Conservation (phyloP, 2,888 invertebrate species). For the Orthosia gracilis region DNA sequence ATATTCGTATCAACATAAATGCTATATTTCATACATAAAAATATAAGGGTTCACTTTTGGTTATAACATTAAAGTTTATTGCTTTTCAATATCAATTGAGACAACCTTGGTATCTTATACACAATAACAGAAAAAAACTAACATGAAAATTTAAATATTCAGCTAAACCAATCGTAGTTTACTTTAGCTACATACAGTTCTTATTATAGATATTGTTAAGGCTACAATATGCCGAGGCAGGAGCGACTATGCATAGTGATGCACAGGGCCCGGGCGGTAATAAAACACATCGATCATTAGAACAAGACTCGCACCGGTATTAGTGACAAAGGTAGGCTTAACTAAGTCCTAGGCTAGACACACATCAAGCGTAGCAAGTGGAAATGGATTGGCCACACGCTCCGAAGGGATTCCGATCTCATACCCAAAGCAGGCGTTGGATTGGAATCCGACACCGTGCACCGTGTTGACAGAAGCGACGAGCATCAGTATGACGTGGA, state of each 20-base stretch:
- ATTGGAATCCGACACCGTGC: no score
- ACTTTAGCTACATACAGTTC: not conserved
- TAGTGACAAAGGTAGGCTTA: not conserved
- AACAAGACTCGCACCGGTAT: not conserved
- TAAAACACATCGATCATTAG: not conserved
- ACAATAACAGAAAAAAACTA: conserved; percentile 5
- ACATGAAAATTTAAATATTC: not conserved
- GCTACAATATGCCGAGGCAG: conserved; percentile 21
- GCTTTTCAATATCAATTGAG: conserved; percentile 23
- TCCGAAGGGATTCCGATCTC: no score
- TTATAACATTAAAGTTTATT: conserved; percentile 18
- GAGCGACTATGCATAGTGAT: conserved; percentile 15
- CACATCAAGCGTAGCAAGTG: no score
- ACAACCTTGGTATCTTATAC: conserved; percentile 14
- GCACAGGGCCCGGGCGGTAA: not conserved
- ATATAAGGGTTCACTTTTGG: conserved; percentile 50
- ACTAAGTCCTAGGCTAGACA: no score
- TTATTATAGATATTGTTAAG: conserved; percentile 20
- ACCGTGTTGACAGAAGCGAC: no score
- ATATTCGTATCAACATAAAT: conserved; percentile 40
- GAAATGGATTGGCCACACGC: no score
- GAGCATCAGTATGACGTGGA: no score
- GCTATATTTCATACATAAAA: conserved; percentile 42
- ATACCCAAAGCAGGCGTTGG: no score
- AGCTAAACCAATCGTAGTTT: not conserved